Base-by-base conservation (phyloP, 2,797 vertebrate genomes). In the Amblyopsis hoosieri region DNA sequence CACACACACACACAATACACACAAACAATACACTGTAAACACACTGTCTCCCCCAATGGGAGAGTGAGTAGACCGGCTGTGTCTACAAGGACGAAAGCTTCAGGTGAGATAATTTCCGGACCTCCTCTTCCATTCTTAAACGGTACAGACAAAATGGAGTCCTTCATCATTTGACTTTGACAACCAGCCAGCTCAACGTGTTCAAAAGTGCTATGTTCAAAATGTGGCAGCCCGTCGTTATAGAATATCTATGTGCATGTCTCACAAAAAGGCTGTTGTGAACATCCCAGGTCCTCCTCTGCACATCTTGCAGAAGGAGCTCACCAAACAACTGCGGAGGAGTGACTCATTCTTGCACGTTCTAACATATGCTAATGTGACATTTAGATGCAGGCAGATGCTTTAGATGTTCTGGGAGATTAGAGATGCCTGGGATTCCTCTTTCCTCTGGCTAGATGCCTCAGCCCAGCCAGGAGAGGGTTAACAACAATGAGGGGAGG, bases 401-500 rank as follows among this genome's bases (percentile, higher is more conserved):
- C 81, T 86, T 87, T 89, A 85, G 23, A 88, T 86, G 75, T 85
- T 78, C n/a, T 1, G 53, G 42, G 78, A 73, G 85, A 87, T 86
- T 81, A 82, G 49, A 67, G 42, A 78, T 68, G 60, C 60, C 59
- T 76, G 74, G 71, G 78, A 71, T 67, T 83, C 80, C 66, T 66
- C 74, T 85, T 86, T 84, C 6, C 6, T 37, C 33, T 37, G 33
- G 33, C 33, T 8, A 8, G 33, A 5, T 37, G 33, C 33, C 33
- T 37, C 33, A 1, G 6, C 33, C 33, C 62, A 45, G 84, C 60
- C 65, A 79, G 60, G 80, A 88, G 61, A 79, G 90, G 86, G 91
- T 92, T 92, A 91, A 92, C 78, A 60, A 73, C 78, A 80, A 85
- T 82, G 83, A 81, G 87, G 83, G 78, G 85, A 83, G 79, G 84